These are phyloP conservation scores for Myotis pilosus DNA, from an alignment of 2,797 vertebrate species.

Conservation along the genomic window DNA sequence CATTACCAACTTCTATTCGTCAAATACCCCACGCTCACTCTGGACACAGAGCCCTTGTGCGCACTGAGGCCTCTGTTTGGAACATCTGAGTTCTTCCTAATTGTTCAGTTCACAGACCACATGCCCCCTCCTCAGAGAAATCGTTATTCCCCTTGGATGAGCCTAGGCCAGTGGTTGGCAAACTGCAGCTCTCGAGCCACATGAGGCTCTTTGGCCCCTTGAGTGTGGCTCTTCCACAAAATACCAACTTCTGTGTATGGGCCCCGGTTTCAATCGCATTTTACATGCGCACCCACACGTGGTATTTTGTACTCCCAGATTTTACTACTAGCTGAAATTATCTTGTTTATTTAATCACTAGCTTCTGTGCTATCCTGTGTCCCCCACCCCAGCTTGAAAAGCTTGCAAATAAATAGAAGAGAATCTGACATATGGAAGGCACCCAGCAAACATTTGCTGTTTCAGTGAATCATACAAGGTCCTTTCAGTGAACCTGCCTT, in stretches of 20 bases:
- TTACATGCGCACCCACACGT: no score
- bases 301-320: not conserved
- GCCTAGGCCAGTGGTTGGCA: not conserved
- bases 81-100: not conserved
- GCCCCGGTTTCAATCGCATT: no score
- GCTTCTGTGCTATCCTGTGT: not conserved
- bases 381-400: not conserved
- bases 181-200: no score
- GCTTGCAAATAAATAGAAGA: not conserved
- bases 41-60: not conserved
- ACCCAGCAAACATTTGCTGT: not conserved
- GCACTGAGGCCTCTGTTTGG: not conserved
- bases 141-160: not conserved
- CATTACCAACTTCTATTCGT: not conserved
- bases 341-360: not conserved
- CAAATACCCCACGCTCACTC: not conserved
- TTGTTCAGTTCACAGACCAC: not conserved
- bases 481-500: not conserved
- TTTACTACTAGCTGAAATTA: not conserved
- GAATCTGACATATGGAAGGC: not conserved
- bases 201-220: no score
- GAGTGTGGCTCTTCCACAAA: no score
- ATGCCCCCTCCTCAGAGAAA: not conserved
- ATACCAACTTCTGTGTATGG: no score
- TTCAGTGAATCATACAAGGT: not conserved